A percentile compares a stretch with the other conserved stretches of the same genome.
Conservation (phyloP, 2,888 invertebrate species). For the Dasysyrphus albostriatus region DNA sequence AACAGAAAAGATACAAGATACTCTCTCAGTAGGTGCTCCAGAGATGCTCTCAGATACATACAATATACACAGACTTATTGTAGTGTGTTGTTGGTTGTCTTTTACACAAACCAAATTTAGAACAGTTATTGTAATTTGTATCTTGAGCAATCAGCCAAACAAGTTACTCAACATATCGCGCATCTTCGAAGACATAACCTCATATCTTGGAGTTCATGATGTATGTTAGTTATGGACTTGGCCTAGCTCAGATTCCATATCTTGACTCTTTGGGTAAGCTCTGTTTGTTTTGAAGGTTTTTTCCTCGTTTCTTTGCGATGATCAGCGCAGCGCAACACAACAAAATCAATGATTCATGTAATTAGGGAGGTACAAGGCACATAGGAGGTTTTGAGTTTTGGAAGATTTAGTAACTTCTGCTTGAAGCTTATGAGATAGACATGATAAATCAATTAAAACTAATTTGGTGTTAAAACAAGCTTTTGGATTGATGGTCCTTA, state of each 20-base stretch:
- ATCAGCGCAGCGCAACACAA: not conserved
- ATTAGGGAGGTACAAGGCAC: conserved; percentile 49
- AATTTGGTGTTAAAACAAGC: conserved; percentile 25
- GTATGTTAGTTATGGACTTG: conserved; percentile 28
- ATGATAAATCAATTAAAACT: conserved; percentile 67
- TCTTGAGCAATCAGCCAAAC: conserved; percentile 60
- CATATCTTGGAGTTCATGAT: conserved; percentile 38
- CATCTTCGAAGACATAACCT: conserved; percentile 9
- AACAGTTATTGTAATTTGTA: conserved; percentile 74
- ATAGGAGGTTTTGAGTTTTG: conserved; percentile 30
- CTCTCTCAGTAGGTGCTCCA: not conserved
- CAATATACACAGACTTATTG: conserved; percentile 20
- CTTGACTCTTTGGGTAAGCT: not conserved
- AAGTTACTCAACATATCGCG: conserved; percentile 60
- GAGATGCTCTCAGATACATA: conserved; percentile 3
- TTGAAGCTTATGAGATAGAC: conserved; percentile 33
- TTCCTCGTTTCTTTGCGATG: not conserved
- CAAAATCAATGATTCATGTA: conserved; percentile 61
- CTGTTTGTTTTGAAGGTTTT: conserved; percentile 49
- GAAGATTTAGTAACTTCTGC: conserved; percentile 7
- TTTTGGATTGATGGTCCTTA: conserved; percentile 37
- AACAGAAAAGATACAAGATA: conserved; percentile 35
- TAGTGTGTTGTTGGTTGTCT: conserved; percentile 14
- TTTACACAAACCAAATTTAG: conserved; percentile 65
- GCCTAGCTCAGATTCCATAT: conserved; percentile 42